Evolutionary conservation across 2,113 vertebrate genomes (phyloP), one percentile per base, ranked within the genome.

Genomic region (Apteryx mantelli): DNA sequence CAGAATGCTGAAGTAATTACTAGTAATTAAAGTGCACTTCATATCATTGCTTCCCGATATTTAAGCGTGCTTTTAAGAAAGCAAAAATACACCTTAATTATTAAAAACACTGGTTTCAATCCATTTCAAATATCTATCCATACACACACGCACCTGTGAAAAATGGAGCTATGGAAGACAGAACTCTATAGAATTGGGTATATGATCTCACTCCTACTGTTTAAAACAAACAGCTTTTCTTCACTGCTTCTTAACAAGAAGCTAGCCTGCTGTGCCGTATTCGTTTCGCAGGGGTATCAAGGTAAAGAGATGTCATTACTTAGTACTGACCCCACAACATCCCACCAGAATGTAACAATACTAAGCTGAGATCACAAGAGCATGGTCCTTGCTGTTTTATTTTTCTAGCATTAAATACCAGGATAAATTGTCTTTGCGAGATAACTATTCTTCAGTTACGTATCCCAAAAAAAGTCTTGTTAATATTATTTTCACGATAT

Each of bases 141-240:
- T 32, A 30, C 24, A 69, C 21, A 74, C 82, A 82, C 24, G 5
- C 36, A 96, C 93, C 96, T 97, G 94, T 86, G 93, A 96, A 92
- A 95, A 95, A 75, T 56, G 53, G 89, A 94, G 90, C 90, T 96
- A 89, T 70, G 77, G 95, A 92, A 95, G 78, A n/a, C 42, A 2
- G 2, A 58, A 84, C 75, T 69, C 80, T 95, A 46, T 34, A 91
- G 86, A 95, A 70, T 66, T 38, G 79, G 65, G 87, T 89, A 82
- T 71, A 97, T 81, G 65, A 93, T 86, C 95, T 97, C 95, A 97
- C 96, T 65, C 86, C 76, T 71, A 94, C 95, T 89, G 89, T 91
- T 95, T 96, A 92, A 95, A 97, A 95, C 95, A 95, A 97, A 95
- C 74, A 97, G 90, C 92, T 92, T 97, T 97, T 96, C 91, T 95